Percentiles rank a stretch among this genome's conserved stretches.
Conservation (phyloP, 1,140 invertebrate genomes). For the Drosophila pseudoobscura region DNA sequence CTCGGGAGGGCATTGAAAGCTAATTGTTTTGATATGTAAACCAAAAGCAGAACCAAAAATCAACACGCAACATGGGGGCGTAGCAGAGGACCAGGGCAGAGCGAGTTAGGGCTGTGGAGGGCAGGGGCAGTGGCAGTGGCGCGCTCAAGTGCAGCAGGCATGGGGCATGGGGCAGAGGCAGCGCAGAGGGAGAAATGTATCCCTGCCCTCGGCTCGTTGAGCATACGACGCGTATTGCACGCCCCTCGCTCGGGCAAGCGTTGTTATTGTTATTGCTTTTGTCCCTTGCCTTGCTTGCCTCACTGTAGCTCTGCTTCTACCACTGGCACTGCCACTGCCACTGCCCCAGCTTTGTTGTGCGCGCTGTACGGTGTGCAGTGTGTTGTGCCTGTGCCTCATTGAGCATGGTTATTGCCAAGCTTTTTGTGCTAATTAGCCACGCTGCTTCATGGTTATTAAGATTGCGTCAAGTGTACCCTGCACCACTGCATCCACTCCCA, state of each 20-base stretch:
- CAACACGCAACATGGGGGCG: constrained; percentile 64
- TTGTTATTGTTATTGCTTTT: constrained; percentile 36
- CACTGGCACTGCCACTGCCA: no score
- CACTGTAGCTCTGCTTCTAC: constrained; percentile 20
- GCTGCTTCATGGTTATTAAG: constrained; percentile 83
- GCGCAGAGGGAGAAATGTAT: constrained; percentile 1
- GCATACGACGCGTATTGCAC: constrained; percentile 78
- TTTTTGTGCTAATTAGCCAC: constrained; percentile 83
- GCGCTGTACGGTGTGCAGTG: constrained; percentile 21
- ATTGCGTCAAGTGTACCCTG: constrained; percentile 81
- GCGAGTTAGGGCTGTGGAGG: no score
- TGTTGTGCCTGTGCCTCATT: constrained; percentile 72
- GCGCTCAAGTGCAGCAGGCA: constrained; percentile 12
- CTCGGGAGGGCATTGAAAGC: constrained; percentile 34
- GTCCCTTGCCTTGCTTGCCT: constrained; percentile 2
- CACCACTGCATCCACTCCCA: constrained; percentile 45
- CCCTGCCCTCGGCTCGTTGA: constrained; percentile 57
- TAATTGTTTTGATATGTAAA: constrained; percentile 81
- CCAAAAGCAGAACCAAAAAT: constrained; percentile 74
- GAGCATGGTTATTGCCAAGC: constrained; percentile 82
- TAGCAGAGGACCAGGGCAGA: constrained; percentile 2
- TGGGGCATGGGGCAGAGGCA: not conserved
- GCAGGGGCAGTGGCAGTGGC: no score
- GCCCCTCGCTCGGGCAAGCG: constrained; percentile 55
- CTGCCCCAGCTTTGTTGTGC: not conserved